Conservation (phyloP, 2,113 vertebrate genomes). For the Clarias batrachus region DNA sequence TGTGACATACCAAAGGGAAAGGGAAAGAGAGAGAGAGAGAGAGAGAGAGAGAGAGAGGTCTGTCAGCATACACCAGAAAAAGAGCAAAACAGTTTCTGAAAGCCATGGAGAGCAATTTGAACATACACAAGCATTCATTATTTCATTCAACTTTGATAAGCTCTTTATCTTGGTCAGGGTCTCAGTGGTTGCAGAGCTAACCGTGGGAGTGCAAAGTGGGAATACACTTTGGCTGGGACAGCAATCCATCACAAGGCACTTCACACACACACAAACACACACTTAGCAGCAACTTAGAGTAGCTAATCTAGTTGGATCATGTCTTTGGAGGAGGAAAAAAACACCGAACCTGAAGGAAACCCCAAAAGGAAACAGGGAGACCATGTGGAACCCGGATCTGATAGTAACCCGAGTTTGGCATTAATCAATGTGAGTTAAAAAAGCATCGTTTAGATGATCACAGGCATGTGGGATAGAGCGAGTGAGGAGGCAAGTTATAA, state of each 20-base stretch:
- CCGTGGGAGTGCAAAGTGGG: background rate
- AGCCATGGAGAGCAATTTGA: background rate
- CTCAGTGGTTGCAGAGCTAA: background rate
- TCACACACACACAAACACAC: background rate
- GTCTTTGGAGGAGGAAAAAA: background rate
- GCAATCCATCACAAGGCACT: background rate
- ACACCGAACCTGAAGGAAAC: background rate
- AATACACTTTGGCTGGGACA: background rate
- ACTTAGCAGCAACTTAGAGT: background rate
- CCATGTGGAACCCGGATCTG: no score
- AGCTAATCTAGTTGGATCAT: background rate
- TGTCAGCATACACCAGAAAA: background rate
- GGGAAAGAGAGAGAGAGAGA: background rate
- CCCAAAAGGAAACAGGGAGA: background rate
- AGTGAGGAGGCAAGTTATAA: background rate
- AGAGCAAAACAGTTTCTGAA: background rate
- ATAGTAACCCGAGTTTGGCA: background rate
- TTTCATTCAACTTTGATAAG: background rate
- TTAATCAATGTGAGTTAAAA: background rate
- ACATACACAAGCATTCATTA: background rate
- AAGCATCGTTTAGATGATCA: background rate
- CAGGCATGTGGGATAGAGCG: background rate
- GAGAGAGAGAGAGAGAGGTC: background rate
- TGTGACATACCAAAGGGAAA: background rate
- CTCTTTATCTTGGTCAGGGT: background rate